Evolutionary conservation across 1,140 invertebrate genomes (phyloP).

Genomic region (Euwallacea similis): DNA sequence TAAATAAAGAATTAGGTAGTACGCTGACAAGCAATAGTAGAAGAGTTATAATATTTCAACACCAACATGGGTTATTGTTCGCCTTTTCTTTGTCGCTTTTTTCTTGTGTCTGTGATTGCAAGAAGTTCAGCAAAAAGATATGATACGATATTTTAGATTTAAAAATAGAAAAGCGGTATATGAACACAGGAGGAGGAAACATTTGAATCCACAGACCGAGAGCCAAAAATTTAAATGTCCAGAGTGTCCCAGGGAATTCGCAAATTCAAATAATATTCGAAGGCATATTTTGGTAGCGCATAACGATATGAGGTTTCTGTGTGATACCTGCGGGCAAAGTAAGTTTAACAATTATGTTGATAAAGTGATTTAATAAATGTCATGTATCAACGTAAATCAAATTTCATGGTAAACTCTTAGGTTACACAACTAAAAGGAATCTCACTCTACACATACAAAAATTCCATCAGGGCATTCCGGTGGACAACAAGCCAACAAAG

Average conservation of each 20-base stretch:
- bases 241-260: slow-evolving; percentile 29
- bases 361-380: too few species aligned
- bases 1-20: too few species aligned
- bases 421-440: slow-evolving; percentile 35
- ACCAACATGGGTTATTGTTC: too few species aligned
- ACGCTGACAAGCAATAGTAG: too few species aligned
- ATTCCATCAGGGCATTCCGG: slow-evolving; percentile 27
- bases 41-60: too few species aligned
- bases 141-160: slow-evolving; percentile 19
- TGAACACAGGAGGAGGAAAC: slow-evolving; percentile 28
- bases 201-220: slow-evolving; percentile 29
- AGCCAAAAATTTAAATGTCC: slow-evolving; percentile 30
- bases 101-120: too few species aligned
- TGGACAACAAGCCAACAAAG: slow-evolving; percentile 22
- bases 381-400: neutral
- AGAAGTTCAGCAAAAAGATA: too few species aligned
- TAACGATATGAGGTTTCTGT: slow-evolving; percentile 24
- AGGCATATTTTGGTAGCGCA: slow-evolving; percentile 24
- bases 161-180: slow-evolving; percentile 30
- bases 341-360: neutral
- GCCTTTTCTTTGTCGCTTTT: too few species aligned
- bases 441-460: slow-evolving; percentile 27
- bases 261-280: slow-evolving; percentile 18
- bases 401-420: neutral
- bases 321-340: slow-evolving; percentile 36